Base-by-base conservation (phyloP, 30 jellyfish, hydroid and myxozoan species). In the Chrysaora quinquecirrha region DNA sequence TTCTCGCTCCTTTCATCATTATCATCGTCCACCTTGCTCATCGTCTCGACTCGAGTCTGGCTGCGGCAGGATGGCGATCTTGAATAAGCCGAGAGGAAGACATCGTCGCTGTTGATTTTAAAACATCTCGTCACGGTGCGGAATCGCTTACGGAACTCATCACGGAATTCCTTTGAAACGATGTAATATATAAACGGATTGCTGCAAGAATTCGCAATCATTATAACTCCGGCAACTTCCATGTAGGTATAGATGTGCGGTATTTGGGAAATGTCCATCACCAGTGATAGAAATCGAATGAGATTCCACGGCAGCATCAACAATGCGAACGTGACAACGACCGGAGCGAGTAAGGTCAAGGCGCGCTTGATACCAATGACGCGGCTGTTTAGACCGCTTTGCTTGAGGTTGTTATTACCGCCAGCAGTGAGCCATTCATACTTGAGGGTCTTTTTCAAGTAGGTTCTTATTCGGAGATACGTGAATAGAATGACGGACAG, bases 291-390 rank as follows among this genome's bases (percentile, higher is more conserved):
- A 30, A 85, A 22, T 11, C 98, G 98, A 20, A 85, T 1, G 33
- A 81, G 46, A 80, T 79, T 91, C 95, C 96, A 91, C 0, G 98
- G 98, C 18, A 91, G 78, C 96, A 91, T 86, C 32, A 91, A 64
- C 28, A 91, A 14, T 11, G 96, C 87, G 75, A 91, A 91, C 19
- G 85, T 66, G 16, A 91, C 65, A 30, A 91, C 98, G 34, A 91
- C 98, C 18, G 98, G 98, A 19, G 98, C 98, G 33, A 91, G 95
- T 35, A 91, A 72, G 61, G 85, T 82, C 75, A 91, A 60, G 43
- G 98, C 98, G 31, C 95, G 87, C 60, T 86, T 84, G 71, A 90
- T 90, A 14, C 97, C 97, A 22, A 80, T 22, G 19, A 73, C 95
- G 71, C 90, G 92, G 65, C 85, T 65, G 31, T 73, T 18, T 0